Percentiles rank a stretch among this genome's conserved stretches.
Conservation (phyloP, 2,888 invertebrate genomes). For the Eledona agricola region DNA sequence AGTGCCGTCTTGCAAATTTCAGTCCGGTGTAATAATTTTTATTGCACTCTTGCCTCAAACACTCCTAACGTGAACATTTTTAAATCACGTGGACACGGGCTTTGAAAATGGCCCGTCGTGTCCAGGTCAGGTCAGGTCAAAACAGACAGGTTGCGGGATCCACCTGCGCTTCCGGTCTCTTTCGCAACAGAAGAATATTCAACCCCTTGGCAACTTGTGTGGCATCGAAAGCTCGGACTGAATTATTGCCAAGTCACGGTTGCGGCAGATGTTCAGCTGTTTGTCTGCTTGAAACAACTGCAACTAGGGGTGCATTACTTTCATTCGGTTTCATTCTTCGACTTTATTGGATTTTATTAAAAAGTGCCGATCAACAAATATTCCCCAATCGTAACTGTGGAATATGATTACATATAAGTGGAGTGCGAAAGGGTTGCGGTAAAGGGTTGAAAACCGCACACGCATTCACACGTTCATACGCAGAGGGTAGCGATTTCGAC, state of each 20-base stretch:
- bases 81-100: neutral
- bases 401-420: slow-evolving; percentile 47
- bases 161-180: slow-evolving; percentile 26
- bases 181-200: slow-evolving; percentile 22
- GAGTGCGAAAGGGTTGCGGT: slow-evolving; percentile 50
- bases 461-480: too few relatives aligned
- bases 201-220: slow-evolving; percentile 43
- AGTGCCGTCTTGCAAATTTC: slow-evolving; percentile 28
- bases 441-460: slow-evolving; percentile 46
- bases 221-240: slow-evolving; percentile 41
- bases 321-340: slow-evolving; percentile 4
- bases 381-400: slow-evolving; percentile 42
- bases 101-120: slow-evolving; percentile 13
- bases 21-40: slow-evolving; percentile 20
- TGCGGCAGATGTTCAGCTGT: slow-evolving; percentile 57
- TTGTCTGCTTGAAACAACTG: slow-evolving; percentile 54
- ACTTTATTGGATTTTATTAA: slow-evolving; percentile 2
- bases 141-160: slow-evolving; percentile 18
- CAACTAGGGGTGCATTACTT: slow-evolving; percentile 37
- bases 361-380: slow-evolving; percentile 10
- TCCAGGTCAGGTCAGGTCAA: slow-evolving; percentile 23
- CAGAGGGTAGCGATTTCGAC: slow-evolving; percentile 50
- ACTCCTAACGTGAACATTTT: neutral
- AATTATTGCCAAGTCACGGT: slow-evolving; percentile 59
- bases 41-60: slow-evolving; percentile 10